Conservation (phyloP, 1,140 invertebrate genomes). For the Zaprionus kolodkinae region DNA sequence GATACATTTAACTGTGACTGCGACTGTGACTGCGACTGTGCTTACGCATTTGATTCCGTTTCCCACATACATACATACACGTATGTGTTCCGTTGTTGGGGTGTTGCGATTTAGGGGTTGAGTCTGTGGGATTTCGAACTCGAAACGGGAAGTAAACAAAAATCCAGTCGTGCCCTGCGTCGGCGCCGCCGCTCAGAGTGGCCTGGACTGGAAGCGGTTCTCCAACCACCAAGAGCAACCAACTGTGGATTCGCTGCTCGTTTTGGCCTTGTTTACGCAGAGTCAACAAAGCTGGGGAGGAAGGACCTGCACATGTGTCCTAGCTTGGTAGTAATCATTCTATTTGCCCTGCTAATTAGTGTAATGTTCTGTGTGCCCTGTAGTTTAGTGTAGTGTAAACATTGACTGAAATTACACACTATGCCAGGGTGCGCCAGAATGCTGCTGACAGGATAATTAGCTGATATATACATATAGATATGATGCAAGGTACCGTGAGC, state of each 20-base stretch:
- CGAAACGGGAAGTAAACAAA: slow-evolving; percentile 72
- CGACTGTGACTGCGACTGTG: slow-evolving; percentile 52
- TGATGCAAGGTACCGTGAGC: not conserved
- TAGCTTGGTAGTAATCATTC: slow-evolving; percentile 22
- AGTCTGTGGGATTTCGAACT: slow-evolving; percentile 55
- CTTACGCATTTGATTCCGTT: slow-evolving; percentile 51
- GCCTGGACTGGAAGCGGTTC: slow-evolving; percentile 49
- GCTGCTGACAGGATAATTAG: slow-evolving; percentile 19
- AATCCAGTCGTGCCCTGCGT: slow-evolving; percentile 54
- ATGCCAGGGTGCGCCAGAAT: slow-evolving; percentile 29
- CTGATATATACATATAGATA: not conserved
- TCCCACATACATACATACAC: not conserved
- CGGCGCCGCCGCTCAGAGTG: slow-evolving; percentile 41
- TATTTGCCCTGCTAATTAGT: slow-evolving; percentile 70
- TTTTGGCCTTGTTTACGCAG: slow-evolving; percentile 61
- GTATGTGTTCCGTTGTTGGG: slow-evolving; percentile 7
- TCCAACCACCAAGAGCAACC: slow-evolving; percentile 50
- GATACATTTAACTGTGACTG: slow-evolving; percentile 23
- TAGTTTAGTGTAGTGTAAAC: slow-evolving; percentile 15
- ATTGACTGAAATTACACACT: slow-evolving; percentile 10
- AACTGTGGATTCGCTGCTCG: slow-evolving; percentile 71
- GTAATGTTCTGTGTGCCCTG: slow-evolving; percentile 43
- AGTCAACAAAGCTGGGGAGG: slow-evolving; percentile 55
- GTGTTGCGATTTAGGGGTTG: slow-evolving; percentile 32
- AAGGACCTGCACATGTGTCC: slow-evolving; percentile 37